Percentiles rank a stretch among this genome's conserved stretches.
Evolutionary conservation across 2,888 invertebrate species (phyloP).

Genomic region (Tenthredo amoena): DNA sequence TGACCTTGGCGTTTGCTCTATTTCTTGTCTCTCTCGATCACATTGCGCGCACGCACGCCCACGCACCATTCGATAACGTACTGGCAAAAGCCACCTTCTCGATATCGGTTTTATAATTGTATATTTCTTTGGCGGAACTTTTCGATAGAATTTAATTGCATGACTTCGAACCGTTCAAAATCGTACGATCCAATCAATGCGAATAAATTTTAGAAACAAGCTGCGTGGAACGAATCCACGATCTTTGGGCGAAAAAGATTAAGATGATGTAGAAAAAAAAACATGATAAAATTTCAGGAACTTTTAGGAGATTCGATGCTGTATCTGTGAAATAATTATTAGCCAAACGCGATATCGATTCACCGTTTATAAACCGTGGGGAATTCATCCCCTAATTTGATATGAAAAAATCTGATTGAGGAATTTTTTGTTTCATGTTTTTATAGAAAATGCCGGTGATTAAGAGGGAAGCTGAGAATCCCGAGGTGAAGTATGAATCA

Average conservation of each 20-base stretch:
- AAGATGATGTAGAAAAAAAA: not conserved
- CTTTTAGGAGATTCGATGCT: not conserved
- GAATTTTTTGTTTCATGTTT: constrained; percentile 54
- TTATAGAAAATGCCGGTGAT: constrained; percentile 71
- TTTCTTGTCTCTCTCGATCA: constrained; percentile 53
- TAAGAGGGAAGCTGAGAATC: constrained; percentile 60
- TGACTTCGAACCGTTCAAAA: not conserved
- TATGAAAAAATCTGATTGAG: constrained; percentile 34
- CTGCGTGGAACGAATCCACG: not conserved
- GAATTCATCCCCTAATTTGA: not conserved
- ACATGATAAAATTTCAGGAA: not conserved
- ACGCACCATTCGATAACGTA: constrained; percentile 63
- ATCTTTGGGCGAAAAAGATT: not conserved
- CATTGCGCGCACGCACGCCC: constrained; percentile 63
- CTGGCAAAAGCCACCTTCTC: constrained; percentile 55
- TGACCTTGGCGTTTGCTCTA: constrained; percentile 49
- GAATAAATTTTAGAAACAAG: not conserved
- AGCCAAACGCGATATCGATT: not conserved
- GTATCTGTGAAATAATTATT: not conserved
- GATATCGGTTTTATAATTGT: constrained; percentile 31
- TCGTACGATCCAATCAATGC: not conserved
- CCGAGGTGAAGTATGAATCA: constrained; percentile 53
- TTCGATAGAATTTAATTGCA: not conserved
- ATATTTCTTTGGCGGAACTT: not conserved
- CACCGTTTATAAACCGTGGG: not conserved